Conservation (phyloP, 2,888 invertebrate species). For the Hofmannophila pseudospretella region DNA sequence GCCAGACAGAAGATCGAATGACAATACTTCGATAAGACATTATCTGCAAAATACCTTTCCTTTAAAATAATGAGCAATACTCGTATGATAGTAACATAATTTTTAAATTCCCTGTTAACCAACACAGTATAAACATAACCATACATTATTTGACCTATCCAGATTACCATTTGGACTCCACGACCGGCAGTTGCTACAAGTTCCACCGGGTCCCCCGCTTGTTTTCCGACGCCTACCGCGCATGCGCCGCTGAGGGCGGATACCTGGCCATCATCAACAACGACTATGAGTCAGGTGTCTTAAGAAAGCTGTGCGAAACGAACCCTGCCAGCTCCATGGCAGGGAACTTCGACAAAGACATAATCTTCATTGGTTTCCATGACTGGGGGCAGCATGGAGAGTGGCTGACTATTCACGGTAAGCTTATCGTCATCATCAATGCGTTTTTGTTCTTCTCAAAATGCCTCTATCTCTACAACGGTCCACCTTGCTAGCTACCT, state of each 20-base stretch:
- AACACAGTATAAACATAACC: too few species aligned
- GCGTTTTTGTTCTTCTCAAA: too few species aligned
- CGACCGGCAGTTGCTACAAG: conserved; percentile 47
- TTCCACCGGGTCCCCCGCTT: conserved; percentile 34
- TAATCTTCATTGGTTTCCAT: conserved; percentile 25
- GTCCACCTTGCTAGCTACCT: too few species aligned
- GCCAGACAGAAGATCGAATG: too few species aligned
- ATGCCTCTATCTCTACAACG: too few species aligned
- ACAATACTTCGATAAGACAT: too few species aligned
- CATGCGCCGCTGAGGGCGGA: conserved; percentile 42
- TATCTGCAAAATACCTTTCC: too few species aligned
- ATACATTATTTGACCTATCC: conserved; percentile 3
- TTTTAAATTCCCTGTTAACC: too few species aligned
- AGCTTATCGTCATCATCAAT: too few species aligned
- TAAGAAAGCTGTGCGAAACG: conserved; percentile 26
- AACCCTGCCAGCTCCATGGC: conserved; percentile 16
- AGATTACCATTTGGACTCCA: conserved; percentile 32
- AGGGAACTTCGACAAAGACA: conserved; percentile 23
- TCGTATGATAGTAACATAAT: too few species aligned
- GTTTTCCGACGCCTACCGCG: conserved; percentile 38
- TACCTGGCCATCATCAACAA: conserved; percentile 44
- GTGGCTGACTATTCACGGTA: conserved; percentile 22
- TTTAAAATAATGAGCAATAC: too few species aligned
- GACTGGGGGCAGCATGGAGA: conserved; percentile 26
- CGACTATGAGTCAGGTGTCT: conserved; percentile 24